Conservation (phyloP, 2,888 invertebrate species). For the Alentia gelatinosa region DNA sequence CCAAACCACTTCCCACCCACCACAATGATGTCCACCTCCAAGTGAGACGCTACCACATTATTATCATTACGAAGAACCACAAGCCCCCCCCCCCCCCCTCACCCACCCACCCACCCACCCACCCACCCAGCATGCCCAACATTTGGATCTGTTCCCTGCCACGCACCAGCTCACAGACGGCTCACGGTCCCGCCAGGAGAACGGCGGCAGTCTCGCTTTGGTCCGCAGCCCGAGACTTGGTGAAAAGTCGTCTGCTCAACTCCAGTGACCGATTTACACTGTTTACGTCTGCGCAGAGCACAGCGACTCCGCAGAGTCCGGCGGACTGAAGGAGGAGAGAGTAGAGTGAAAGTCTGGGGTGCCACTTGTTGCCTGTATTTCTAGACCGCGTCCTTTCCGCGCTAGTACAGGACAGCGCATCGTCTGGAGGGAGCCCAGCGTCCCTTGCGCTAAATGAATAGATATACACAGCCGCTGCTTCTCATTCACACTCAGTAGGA, state of each 20-base stretch:
- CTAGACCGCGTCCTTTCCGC: not conserved
- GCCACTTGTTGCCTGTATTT: too few relatives aligned
- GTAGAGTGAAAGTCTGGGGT: not conserved
- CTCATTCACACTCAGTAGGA: too few relatives aligned
- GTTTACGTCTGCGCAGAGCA: not conserved
- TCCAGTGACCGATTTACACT: not conserved
- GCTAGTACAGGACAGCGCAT: not conserved
- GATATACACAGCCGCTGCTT: too few relatives aligned
- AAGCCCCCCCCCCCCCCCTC: not conserved
- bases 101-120: not conserved
- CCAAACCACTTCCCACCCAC: not conserved
- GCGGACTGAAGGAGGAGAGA: not conserved
- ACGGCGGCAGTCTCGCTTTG: too few relatives aligned
- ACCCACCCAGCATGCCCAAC: not conserved
- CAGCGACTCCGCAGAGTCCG: not conserved
- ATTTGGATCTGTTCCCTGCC: not conserved
- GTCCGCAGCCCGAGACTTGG: not conserved
- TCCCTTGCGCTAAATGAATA: not conserved
- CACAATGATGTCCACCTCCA: not conserved
- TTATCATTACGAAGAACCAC: too few relatives aligned
- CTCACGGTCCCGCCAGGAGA: not conserved
- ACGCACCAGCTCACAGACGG: not conserved
- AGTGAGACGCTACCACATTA: not conserved
- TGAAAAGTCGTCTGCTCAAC: not conserved
- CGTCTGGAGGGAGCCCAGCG: not conserved